Evolutionary conservation across 2,113 vertebrate genomes (phyloP).

Genomic region (Halichoeres trimaculatus): DNA sequence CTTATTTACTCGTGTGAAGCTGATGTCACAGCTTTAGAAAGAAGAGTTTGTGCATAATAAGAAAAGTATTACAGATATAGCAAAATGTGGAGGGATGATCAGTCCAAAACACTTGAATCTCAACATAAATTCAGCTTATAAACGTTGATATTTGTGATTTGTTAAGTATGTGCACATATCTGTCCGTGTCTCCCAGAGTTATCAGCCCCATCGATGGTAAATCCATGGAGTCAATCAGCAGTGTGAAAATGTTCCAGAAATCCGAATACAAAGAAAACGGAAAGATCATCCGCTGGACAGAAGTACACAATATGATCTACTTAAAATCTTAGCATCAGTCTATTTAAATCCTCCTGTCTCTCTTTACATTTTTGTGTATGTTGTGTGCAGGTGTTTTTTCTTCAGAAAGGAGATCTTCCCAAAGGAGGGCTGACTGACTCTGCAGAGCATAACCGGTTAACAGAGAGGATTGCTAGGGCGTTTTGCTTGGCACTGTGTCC

Average conservation of each 20-base stretch:
- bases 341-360: background rate
- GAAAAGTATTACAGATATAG: too few relatives aligned
- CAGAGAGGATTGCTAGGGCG: conserved; percentile 93
- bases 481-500: conserved; percentile 95
- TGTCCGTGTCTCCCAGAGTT: conserved; percentile 80
- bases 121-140: background rate
- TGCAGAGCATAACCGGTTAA: conserved; percentile 92
- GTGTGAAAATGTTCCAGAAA: conserved; percentile 96
- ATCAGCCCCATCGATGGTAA: conserved; percentile 96
- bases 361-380: background rate
- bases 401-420: conserved; percentile 90
- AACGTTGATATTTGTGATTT: too few relatives aligned
- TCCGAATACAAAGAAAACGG: conserved; percentile 98
- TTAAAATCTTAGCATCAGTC: background rate
- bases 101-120: background rate
- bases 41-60: background rate
- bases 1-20: conserved; percentile 35
- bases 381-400: conserved; percentile 89
- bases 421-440: conserved; percentile 87
- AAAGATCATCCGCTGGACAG: conserved; percentile 98
- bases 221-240: conserved; percentile 96
- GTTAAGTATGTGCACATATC: background rate
- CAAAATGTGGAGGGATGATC: background rate
- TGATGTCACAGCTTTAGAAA: background rate
- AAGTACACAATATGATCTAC: conserved; percentile 80